phyloP scores from a whole-genome alignment of 2,113 vertebrate species.

The Cochlearius cochlearius region DNA sequence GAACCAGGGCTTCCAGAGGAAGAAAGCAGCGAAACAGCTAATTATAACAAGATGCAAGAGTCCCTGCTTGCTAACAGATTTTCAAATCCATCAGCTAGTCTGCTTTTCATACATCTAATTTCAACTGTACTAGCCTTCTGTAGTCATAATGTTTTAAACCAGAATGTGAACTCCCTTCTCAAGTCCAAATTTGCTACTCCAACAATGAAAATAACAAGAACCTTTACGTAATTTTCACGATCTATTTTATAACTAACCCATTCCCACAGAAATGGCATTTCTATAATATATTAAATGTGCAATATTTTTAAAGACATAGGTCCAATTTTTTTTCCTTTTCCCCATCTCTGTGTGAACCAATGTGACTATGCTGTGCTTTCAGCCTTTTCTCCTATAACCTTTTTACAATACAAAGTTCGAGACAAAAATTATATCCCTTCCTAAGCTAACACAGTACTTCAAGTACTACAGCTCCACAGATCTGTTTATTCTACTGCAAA shows the following conservation, averaged over 20 bases:
- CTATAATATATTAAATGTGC: not conserved
- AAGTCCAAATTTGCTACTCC: not conserved
- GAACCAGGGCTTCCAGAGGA: not conserved
- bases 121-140: not conserved
- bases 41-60: not conserved
- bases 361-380: not conserved
- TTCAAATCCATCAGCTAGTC: not conserved
- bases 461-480: not conserved
- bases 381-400: not conserved
- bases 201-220: not conserved
- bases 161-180: not conserved
- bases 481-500: not conserved
- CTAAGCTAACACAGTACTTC: not conserved
- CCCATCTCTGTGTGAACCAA: not conserved
- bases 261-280: not conserved
- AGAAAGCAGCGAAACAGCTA: not conserved
- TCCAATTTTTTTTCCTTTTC: not conserved
- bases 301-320: not conserved
- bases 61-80: not conserved
- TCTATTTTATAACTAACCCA: not conserved
- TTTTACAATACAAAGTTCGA: not conserved
- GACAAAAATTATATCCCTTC: not conserved
- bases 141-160: not conserved
- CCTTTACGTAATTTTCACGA: fast-evolving
- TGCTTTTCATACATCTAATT: not conserved